Percentiles rank a stretch among this genome's conserved stretches.
phyloP scores from a whole-genome alignment of 1,140 invertebrate species.

The Drosophila azteca region DNA sequence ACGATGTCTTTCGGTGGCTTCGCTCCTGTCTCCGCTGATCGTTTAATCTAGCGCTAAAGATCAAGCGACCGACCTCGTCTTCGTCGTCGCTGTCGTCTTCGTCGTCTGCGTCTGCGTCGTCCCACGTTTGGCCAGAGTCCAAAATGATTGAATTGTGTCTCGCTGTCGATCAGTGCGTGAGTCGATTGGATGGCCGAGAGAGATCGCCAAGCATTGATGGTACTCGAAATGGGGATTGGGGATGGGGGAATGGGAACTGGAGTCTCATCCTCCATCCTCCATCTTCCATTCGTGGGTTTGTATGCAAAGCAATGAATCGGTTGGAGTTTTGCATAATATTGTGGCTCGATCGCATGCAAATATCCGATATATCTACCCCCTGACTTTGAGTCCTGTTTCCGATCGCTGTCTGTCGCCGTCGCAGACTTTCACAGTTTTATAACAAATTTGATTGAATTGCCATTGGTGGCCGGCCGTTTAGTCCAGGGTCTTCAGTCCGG shows the following conservation, averaged over 20 bases:
- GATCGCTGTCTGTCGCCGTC: slow-evolving; percentile 60
- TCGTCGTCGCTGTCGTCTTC: slow-evolving; percentile 44
- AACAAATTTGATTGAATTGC: slow-evolving; percentile 82
- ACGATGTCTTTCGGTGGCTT: no score
- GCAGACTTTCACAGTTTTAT: slow-evolving; percentile 81
- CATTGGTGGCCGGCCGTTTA: slow-evolving; percentile 3
- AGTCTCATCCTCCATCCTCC: not conserved
- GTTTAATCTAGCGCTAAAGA: slow-evolving; percentile 82
- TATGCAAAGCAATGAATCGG: slow-evolving; percentile 66
- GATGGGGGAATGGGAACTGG: not conserved
- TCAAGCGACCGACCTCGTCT: slow-evolving; percentile 64
- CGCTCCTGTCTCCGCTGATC: slow-evolving; percentile 61
- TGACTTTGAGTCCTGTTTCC: slow-evolving; percentile 79
- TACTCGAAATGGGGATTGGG: slow-evolving; percentile 20
- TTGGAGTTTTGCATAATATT: slow-evolving; percentile 65
- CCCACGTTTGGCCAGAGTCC: slow-evolving; percentile 27
- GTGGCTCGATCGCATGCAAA: slow-evolving; percentile 63
- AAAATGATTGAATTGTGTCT: slow-evolving; percentile 83
- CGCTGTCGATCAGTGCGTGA: slow-evolving; percentile 73
- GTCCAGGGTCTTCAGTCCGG: not conserved
- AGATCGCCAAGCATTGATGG: slow-evolving; percentile 63
- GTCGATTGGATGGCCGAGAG: slow-evolving; percentile 32
- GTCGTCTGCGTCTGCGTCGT: slow-evolving; percentile 48
- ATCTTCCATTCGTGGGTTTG: slow-evolving; percentile 46
- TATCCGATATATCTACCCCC: slow-evolving; percentile 39